Base-by-base conservation (phyloP, 2,797 vertebrate species). In the Urocyon cinereoargenteus region DNA sequence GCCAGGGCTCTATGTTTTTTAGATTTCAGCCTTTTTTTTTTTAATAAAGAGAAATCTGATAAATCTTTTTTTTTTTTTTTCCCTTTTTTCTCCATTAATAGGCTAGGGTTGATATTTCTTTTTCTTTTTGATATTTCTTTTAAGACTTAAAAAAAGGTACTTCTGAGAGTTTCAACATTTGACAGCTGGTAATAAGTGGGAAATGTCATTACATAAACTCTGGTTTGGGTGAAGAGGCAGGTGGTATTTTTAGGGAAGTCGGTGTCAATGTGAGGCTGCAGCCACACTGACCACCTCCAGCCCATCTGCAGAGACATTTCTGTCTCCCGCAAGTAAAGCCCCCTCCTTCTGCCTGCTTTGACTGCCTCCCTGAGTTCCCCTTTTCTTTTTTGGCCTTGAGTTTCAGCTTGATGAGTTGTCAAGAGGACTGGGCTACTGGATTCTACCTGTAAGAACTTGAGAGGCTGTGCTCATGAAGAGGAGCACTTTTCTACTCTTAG, bases 211-310 rank as follows among this genome's bases (percentile, higher is more conserved):
- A 95, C 88, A 97, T 97, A 97, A 97, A 95, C 82, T 59, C 57
- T 13, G 24, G 59, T 92, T 97, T 93, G 57, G 96, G 84, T 95
- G 79, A 91, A 96, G 92, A 96, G 82, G 86, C 97, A 98, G 97
- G 97, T 97, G 98, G 96, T 97, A 96, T 97, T 98, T 98, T 98
- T 98, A 94, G 96, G 97, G 94, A 97, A 98, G 96, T 97, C 88
- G 3, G 62, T 96, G 95, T 97, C 94, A 97, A 81, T 8, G 59
- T 91, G 86, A 89, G 92, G 83, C 77, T 95, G 85, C 89, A 92
- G 97, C 96, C 93, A 68, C 96, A 82, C 64, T 96, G 96, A 92
- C 97, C 91, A 96, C 97, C 97, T 96, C 91, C 92, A 97, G 90
- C 95, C 97, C 97, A 97, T 97, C 97, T 98, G 97, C 92, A 93